Percentiles rank a stretch among this genome's conserved stretches.
Evolutionary conservation across 2,113 vertebrate species (phyloP).

Genomic region (Protomyctophum bolini): DNA sequence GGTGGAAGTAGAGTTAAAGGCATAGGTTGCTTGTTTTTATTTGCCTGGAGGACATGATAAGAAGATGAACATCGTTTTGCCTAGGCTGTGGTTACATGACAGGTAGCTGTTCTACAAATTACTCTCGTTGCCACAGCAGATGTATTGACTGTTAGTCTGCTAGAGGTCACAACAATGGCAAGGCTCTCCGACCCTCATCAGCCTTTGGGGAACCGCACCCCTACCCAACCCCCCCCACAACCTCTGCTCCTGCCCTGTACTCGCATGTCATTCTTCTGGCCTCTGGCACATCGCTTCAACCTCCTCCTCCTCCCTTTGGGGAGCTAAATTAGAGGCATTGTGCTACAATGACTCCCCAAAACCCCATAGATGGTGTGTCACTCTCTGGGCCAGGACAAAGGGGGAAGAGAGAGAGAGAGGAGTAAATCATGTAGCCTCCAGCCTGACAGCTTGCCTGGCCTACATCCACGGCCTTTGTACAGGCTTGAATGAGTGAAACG

Average conservation of each 20-base stretch:
- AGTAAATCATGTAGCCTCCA: slow-evolving; percentile 66
- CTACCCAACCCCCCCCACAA: slow-evolving; percentile 63
- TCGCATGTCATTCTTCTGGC: slow-evolving; percentile 58
- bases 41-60: neutral
- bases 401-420: slow-evolving; percentile 17
- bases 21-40: neutral
- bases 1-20: neutral
- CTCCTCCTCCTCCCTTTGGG: slow-evolving; percentile 72
- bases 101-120: slow-evolving; percentile 21
- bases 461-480: slow-evolving; percentile 31
- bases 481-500: slow-evolving; percentile 55
- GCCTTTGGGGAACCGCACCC: slow-evolving; percentile 83
- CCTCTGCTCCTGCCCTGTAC: slow-evolving; percentile 21
- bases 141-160: slow-evolving; percentile 64
- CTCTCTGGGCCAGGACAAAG: slow-evolving; percentile 58
- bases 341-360: slow-evolving; percentile 78
- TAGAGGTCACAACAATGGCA: slow-evolving; percentile 79
- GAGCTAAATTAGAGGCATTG: slow-evolving; percentile 82
- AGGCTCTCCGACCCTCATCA: slow-evolving; percentile 68
- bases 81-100: neutral
- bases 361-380: slow-evolving; percentile 76
- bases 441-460: slow-evolving; percentile 53
- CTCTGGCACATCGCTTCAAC: slow-evolving; percentile 67
- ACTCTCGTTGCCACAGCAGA: slow-evolving; percentile 57
- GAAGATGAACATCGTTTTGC: neutral